Base-by-base conservation (phyloP, 2,888 invertebrate species). In the Lochmaea capreae region DNA sequence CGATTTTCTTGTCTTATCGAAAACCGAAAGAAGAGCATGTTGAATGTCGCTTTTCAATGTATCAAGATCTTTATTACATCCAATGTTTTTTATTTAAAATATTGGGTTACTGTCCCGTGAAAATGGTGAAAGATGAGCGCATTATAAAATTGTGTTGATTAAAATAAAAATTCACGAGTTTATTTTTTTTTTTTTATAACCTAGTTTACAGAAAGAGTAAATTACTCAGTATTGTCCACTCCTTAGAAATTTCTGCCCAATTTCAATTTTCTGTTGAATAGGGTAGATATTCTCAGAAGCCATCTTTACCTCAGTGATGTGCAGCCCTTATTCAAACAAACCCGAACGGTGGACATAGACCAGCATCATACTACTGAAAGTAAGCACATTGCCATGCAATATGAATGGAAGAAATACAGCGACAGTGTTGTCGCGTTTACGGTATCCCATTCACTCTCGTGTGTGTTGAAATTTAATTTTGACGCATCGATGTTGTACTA, bases 381-480 rank as follows among this genome's bases (percentile, higher is more conserved):
- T 18, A 54, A 54, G 54, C 52, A 52, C 49, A n/a, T n/a, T 58
- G n/a, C 42, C 62, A 62, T 62, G 62, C 42, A 62, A 62, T 39
- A 42, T 62, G 62, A 62, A 62, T 42, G 62, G 62, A 43, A 62
- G 62, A 62, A 43, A 62, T 62, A 12, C 62, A 39, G 18, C 39
- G 3, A 42, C 62, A 11, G 10, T 62, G 42, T 62, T 62, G 62
- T 18, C 62, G 8, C 18, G 2, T 10, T 54, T 16, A 10, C 18
- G 9, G 12, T 49, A n/a, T 49, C 49, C 1, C 49, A n/a, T n/a
- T 5, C 8, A 1, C 49, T n/a, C n/a, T 49, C 49, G 49, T 49
- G 49, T 49, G n/a, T 54, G 18, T 54, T 14, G n/a, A 11, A 18
- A 3, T 54, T 54, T 2, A 8, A 54, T 54, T 54, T 8, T 54